phyloP scores from a whole-genome alignment of 2,888 invertebrate species.

The Clivina fossor region DNA sequence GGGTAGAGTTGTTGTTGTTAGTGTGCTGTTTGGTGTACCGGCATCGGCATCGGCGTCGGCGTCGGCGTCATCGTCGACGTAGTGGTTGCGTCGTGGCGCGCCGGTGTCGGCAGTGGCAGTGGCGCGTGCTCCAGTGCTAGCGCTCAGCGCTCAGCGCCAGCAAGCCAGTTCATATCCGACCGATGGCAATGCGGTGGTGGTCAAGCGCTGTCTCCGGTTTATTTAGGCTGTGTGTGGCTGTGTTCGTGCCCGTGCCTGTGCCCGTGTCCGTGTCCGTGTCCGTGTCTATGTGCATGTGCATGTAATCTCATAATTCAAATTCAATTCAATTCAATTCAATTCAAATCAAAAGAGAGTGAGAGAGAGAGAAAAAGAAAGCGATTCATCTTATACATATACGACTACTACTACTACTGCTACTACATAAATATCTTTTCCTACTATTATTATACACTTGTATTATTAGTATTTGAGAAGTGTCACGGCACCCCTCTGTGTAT shows the following conservation, averaged over 20 bases:
- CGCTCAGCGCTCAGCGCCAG: neutral
- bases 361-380: no score
- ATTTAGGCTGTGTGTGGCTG: conserved; percentile 34
- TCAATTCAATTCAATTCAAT: no score
- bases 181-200: conserved; percentile 33
- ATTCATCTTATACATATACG: no score
- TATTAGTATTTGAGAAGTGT: conserved; percentile 25
- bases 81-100: neutral
- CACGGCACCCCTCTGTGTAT: conserved; percentile 28
- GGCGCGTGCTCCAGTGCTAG: neutral
- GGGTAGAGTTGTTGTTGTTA: neutral
- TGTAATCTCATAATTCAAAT: no score
- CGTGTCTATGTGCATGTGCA: conserved; percentile 32
- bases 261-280: conserved; percentile 32
- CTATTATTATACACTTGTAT: no score
- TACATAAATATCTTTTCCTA: no score
- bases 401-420: no score
- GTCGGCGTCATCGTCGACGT: conserved; percentile 6
- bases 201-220: conserved; percentile 32
- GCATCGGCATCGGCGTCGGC: neutral
- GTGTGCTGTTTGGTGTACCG: neutral
- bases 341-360: no score
- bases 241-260: conserved; percentile 32
- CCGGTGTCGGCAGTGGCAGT: conserved; percentile 1
- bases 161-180: conserved; percentile 29